A percentile compares a stretch with the other conserved stretches of the same genome.
Conservation (phyloP, 2,888 invertebrate species). For the Drosophila greeni region DNA sequence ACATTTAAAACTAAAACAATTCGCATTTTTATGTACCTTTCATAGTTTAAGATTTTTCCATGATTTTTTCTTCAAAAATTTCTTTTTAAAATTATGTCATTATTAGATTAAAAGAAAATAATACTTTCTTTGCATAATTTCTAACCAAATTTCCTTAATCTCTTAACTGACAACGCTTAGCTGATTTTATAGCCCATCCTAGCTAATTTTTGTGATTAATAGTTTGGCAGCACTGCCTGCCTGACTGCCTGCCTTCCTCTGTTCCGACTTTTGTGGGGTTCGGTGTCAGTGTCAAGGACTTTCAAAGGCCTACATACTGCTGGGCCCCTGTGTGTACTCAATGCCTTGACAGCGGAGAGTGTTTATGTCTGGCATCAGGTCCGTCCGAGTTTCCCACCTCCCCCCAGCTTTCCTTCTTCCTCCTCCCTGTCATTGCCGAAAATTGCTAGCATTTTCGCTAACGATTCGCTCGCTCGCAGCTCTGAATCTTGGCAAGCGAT, state of each 20-base stretch:
- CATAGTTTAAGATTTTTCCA: background rate
- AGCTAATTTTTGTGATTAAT: background rate
- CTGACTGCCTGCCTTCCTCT: constrained; percentile 1
- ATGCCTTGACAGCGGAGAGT: constrained; percentile 48
- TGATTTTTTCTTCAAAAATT: background rate
- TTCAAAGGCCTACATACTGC: constrained; percentile 31
- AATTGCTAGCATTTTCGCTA: constrained; percentile 59
- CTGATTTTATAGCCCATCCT: background rate
- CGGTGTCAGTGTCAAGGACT: constrained; percentile 66
- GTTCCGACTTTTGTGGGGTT: constrained; percentile 18
- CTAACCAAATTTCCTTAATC: background rate
- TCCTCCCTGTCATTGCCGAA: constrained; percentile 9
- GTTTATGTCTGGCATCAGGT: constrained; percentile 57
- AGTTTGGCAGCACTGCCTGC: constrained; percentile 5
- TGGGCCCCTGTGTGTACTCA: constrained; percentile 36
- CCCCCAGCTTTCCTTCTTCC: constrained; percentile 5
- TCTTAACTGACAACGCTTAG: too few relatives aligned
- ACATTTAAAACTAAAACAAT: too few relatives aligned
- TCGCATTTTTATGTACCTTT: too few relatives aligned
- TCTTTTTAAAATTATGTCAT: too few relatives aligned
- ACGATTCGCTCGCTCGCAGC: constrained; percentile 36
- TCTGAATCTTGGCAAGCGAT: constrained; percentile 64
- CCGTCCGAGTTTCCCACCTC: constrained; percentile 11
- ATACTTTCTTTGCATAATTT: background rate
- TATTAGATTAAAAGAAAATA: background rate